These are phyloP conservation scores for Chiropotes sagulatus DNA, from an alignment of 2,797 vertebrate species.

Conservation along the genomic window DNA sequence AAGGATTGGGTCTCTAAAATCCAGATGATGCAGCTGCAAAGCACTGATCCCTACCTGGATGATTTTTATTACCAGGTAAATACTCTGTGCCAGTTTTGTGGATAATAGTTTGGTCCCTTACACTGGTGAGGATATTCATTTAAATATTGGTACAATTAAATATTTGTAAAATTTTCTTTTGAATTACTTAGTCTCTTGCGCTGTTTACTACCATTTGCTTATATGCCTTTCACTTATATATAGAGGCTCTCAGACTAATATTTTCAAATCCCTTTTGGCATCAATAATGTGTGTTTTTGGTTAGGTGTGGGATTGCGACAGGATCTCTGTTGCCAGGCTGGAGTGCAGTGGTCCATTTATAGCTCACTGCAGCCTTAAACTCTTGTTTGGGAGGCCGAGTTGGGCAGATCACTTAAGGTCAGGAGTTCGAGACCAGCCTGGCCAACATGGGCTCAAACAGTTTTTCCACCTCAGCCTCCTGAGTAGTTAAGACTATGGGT, in stretches of 20 bases:
- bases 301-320: no score
- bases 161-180: slow-evolving; percentile 7
- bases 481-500: no score
- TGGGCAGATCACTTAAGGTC: no score
- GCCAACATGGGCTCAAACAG: no score
- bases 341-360: no score
- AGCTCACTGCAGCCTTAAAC: no score
- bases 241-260: not conserved
- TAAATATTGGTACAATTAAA: not conserved
- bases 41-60: slow-evolving; percentile 97
- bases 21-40: slow-evolving; percentile 99
- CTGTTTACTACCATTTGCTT: not conserved
- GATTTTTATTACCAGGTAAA: slow-evolving; percentile 98
- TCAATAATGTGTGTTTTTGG: not conserved
- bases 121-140: not conserved
- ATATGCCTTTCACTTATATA: not conserved
- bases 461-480: no score
- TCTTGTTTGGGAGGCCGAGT: no score
- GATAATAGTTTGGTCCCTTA: not conserved
- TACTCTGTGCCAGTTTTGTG: not conserved
- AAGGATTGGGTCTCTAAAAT: slow-evolving; percentile 99
- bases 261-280: not conserved
- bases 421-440: no score
- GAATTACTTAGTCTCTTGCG: not conserved
- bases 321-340: no score